Conservation (phyloP, 1,140 invertebrate genomes). For the Cydia pomonella region DNA sequence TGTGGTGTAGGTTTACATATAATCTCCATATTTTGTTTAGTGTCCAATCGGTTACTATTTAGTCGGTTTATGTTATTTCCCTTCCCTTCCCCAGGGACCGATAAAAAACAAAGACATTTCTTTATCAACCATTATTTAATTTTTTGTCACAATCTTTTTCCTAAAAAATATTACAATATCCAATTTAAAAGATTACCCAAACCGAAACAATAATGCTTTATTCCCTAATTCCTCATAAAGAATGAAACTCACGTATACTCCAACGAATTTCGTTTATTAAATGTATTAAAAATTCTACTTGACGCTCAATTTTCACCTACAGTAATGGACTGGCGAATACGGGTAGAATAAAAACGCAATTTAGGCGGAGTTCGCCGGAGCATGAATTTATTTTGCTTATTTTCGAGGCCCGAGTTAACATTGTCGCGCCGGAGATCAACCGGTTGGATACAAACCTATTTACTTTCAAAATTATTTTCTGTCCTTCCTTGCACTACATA, state of each 20-base stretch:
- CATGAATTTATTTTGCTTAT: constrained; percentile 33
- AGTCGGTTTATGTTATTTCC: too few relatives aligned
- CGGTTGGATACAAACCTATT: not conserved
- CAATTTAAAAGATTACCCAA: constrained; percentile 17
- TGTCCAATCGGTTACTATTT: too few relatives aligned
- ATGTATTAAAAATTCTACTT: constrained; percentile 32
- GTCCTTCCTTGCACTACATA: not conserved
- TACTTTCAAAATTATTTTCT: not conserved
- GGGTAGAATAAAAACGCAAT: constrained; percentile 31
- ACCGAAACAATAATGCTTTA: constrained; percentile 14
- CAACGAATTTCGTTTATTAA: constrained; percentile 7
- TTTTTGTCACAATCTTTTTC: not conserved
- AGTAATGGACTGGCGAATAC: constrained; percentile 26
- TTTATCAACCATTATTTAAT: not conserved
- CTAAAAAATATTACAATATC: not conserved
- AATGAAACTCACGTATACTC: constrained; percentile 23
- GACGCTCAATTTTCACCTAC: constrained; percentile 30
- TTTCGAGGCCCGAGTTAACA: constrained; percentile 6
- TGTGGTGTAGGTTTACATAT: too few relatives aligned
- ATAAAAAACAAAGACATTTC: too few relatives aligned
- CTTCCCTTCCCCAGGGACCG: too few relatives aligned
- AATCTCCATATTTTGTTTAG: too few relatives aligned
- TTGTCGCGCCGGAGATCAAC: constrained; percentile 11
- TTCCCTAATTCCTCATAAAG: constrained; percentile 24
- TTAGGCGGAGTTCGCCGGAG: constrained; percentile 8